Base-by-base conservation (phyloP, 64 coral and sea anemone genomes). In the Hydrozoanthus tunicans region DNA sequence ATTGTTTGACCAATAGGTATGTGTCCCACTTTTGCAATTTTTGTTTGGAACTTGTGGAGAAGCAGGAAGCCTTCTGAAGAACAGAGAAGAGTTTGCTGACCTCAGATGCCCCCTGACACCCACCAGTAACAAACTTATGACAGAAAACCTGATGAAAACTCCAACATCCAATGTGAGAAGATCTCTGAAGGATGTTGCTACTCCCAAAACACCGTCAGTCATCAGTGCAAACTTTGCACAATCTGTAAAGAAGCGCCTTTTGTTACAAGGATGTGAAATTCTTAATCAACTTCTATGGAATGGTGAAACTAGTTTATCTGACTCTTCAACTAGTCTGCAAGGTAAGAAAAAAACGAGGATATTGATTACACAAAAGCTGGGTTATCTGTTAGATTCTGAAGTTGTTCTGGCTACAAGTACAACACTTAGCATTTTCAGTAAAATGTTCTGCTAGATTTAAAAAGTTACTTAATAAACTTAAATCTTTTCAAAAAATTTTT, bases 121-220 rank as follows among this genome's bases (percentile, higher is more conserved):
- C 72, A 97, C 92, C 1, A 94, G 66, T 68, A 90, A 75, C 70
- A 97, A 97, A 81, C 55, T 94, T 65, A 88, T 97, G 58, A 59
- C 81, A 23, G 91, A 93, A 14, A 79, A 86, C 20, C 81, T 92
- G 78, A 58, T 86, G 61, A 91, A 93, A 73, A 97, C 95, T 56
- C 95, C 95, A 58, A 94, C 91, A 74, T 93, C 95, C 23, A 97
- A 58, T 66, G 93, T 92, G 8, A 68, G 95, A 64, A 94, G 95
- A 91, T 97, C 95, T 70, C 95, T 97, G 0, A 97, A 82, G 56
- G 95, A 97, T 79, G 92, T 97, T 61, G 95, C 92, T n/a, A 94
- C 92, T 13, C 95, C 95, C 0, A 97, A 89, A 74, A 97, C 95
- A 27, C 95, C 95, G 43, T 94, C 95, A 23, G 83, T 97, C 63